These are phyloP conservation scores for Psix sp. DNA, from an alignment of 1,140 invertebrate species.

Conservation along the genomic window DNA sequence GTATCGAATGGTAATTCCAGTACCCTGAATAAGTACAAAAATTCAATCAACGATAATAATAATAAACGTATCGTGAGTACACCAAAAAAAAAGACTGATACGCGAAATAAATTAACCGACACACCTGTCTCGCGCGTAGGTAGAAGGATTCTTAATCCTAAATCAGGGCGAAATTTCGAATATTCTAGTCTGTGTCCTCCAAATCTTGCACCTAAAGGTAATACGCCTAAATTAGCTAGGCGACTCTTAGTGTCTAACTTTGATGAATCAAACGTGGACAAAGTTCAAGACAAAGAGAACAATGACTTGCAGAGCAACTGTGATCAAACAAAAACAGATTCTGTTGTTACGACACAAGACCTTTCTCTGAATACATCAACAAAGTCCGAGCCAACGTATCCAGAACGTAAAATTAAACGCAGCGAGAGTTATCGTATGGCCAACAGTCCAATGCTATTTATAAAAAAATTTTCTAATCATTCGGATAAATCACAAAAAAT, in stretches of 20 bases:
- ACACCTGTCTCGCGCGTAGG: constrained; percentile 27
- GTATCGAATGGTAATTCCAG: constrained; percentile 9
- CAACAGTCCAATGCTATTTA: constrained; percentile 82
- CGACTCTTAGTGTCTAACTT: constrained; percentile 67
- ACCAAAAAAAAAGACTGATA: constrained; percentile 23
- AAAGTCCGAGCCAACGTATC: too few relatives aligned
- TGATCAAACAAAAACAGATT: constrained; percentile 14
- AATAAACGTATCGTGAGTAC: constrained; percentile 27
- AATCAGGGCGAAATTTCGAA: constrained; percentile 35
- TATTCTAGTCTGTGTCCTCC: constrained; percentile 56
- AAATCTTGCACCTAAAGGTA: constrained; percentile 59
- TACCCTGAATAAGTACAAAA: constrained; percentile 21
- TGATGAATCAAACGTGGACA: constrained; percentile 57
- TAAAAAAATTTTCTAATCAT: constrained; percentile 69
- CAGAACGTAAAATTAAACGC: constrained; percentile 83
- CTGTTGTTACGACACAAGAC: background rate
- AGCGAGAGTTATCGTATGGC: constrained; percentile 92
- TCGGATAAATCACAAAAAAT: constrained; percentile 68
- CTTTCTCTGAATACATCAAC: constrained; percentile 9
- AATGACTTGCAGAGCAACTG: constrained; percentile 16
- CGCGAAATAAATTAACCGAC: constrained; percentile 14
- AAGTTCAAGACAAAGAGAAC: constrained; percentile 49
- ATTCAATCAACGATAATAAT: constrained; percentile 2
- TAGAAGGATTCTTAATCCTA: constrained; percentile 23
- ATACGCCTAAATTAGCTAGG: constrained; percentile 69